A percentile compares a stretch with the other conserved stretches of the same genome.
These are phyloP conservation scores for Myotis brandtii DNA, from an alignment of 2,113 vertebrate genomes.

Conservation along the genomic window DNA sequence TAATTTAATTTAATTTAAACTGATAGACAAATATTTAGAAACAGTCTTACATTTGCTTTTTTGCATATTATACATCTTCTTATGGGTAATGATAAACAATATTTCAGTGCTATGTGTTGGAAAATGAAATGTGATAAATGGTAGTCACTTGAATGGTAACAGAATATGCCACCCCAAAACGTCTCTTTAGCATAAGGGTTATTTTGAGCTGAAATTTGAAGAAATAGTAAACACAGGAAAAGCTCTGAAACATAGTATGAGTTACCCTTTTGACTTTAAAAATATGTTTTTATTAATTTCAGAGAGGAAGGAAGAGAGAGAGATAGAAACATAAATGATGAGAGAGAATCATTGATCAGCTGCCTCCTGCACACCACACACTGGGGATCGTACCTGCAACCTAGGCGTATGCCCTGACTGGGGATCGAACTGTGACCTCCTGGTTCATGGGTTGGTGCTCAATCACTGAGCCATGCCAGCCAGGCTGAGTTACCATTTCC, in stretches of 20 bases:
- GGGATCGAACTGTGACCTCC: no score
- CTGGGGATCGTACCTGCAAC: no score
- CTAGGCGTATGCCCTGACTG: no score
- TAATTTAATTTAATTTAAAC: conserved; percentile 3
- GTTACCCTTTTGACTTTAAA: background rate
- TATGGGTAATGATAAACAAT: background rate
- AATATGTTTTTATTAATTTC: no score
- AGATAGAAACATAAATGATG: no score
- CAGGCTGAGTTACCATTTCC: background rate
- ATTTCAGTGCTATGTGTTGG: background rate
- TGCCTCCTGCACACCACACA: no score
- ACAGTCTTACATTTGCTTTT: conserved; percentile 4
- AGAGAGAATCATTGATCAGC: no score
- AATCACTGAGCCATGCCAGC: no score
- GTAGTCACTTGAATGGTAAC: background rate
- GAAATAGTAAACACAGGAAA: background rate
- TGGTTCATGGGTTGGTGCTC: no score
- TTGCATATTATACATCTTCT: background rate
- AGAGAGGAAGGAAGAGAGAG: no score
- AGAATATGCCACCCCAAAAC: background rate
- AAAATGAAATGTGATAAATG: background rate
- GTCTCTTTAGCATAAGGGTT: background rate
- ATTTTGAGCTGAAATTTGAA: background rate
- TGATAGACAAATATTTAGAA: conserved; percentile 42
- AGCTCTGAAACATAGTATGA: background rate